A percentile compares a stretch with the other conserved stretches of the same genome.
Evolutionary conservation across 2,113 vertebrate species (phyloP).

Genomic region (Oxyura jamaicensis): DNA sequence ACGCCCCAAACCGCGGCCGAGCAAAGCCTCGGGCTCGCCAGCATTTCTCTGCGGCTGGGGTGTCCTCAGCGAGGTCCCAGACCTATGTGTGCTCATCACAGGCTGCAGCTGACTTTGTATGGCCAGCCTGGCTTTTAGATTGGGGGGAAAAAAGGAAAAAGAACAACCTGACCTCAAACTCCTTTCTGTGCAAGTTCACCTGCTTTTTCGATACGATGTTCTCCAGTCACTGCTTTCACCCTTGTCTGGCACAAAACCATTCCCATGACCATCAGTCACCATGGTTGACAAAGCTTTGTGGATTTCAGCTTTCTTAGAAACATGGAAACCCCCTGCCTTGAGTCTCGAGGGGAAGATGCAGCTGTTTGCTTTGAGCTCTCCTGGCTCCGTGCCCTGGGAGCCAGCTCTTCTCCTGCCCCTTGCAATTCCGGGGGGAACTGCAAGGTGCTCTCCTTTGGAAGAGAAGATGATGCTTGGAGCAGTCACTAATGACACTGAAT

Average conservation of each 20-base stretch:
- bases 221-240: not conserved
- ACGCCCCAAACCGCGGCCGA: not conserved
- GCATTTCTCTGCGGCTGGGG: not conserved
- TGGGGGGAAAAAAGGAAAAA: not conserved
- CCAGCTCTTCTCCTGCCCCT: not conserved
- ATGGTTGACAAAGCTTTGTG: not conserved
- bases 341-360: not conserved
- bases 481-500: not conserved
- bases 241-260: not conserved
- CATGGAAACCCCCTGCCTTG: not conserved
- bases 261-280: not conserved
- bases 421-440: not conserved
- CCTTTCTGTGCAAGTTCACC: not conserved
- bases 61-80: not conserved
- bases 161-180: not conserved
- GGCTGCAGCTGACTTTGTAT: not conserved
- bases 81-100: fast-evolving
- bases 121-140: not conserved
- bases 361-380: not conserved
- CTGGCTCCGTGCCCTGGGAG: not conserved
- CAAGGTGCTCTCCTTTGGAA: not conserved
- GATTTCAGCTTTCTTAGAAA: not conserved
- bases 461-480: not conserved
- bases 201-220: fast-evolving
- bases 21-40: not conserved